These are phyloP conservation scores for Dryas iulia DNA, from an alignment of 1,140 invertebrate species.

Conservation along the genomic window DNA sequence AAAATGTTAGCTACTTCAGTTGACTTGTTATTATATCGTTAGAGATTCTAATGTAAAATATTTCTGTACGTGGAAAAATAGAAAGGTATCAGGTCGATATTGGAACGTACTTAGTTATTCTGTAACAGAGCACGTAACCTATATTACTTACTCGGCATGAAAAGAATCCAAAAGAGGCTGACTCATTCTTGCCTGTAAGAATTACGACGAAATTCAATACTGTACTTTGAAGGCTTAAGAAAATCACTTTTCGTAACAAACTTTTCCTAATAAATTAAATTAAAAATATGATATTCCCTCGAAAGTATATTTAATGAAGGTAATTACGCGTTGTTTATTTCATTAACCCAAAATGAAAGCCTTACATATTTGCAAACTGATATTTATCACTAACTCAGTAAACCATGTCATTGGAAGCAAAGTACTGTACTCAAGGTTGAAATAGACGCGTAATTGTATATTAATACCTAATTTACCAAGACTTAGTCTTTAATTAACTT, in stretches of 20 bases:
- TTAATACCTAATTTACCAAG: background rate
- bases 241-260: background rate
- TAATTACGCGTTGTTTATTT: background rate
- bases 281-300: background rate
- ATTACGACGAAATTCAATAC: constrained; percentile 6
- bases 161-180: constrained; percentile 12
- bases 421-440: background rate
- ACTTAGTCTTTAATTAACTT: background rate
- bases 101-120: constrained; percentile 1
- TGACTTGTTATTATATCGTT: background rate
- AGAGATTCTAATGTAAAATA: background rate
- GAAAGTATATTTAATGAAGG: background rate
- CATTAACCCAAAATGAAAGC: background rate
- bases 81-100: background rate
- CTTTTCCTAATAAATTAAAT: background rate
- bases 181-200: constrained; percentile 14
- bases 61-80: background rate
- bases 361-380: background rate
- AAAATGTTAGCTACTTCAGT: too few species aligned
- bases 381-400: background rate
- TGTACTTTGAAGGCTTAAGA: background rate
- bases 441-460: background rate
- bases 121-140: constrained; percentile 12
- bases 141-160: constrained; percentile 10
- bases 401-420: background rate